Evolutionary conservation across 2,113 vertebrate species (phyloP).

Genomic region (Neopipo cinnamomea): DNA sequence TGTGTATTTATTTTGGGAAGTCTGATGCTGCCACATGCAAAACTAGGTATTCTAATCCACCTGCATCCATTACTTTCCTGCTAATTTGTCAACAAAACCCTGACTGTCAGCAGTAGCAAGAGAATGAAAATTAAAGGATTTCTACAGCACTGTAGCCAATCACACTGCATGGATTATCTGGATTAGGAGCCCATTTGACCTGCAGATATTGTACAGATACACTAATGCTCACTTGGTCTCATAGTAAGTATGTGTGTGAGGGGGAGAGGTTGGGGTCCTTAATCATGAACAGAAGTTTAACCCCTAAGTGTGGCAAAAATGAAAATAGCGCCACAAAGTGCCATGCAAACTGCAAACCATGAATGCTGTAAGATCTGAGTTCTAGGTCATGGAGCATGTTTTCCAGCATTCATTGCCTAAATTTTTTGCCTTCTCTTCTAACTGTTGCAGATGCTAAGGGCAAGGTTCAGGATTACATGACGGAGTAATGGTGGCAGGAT

Average conservation of each 20-base stretch:
- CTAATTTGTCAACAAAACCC: slow-evolving; percentile 42
- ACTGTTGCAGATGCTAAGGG: neutral
- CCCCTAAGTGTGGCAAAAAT: neutral
- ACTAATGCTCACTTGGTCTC: slow-evolving; percentile 19
- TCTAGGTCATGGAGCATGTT: fast-evolving
- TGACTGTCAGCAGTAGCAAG: slow-evolving; percentile 5
- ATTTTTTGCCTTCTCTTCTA: neutral
- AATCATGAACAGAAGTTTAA: slow-evolving; percentile 28
- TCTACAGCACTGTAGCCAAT: slow-evolving; percentile 40
- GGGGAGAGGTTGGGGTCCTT: neutral
- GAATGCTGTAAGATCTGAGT: neutral
- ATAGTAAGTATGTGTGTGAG: neutral
- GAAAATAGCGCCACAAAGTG: neutral
- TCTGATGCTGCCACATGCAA: neutral
- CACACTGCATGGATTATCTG: slow-evolving; percentile 50
- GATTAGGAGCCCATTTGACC: slow-evolving; percentile 57
- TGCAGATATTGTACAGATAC: slow-evolving; percentile 7
- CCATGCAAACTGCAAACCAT: neutral
- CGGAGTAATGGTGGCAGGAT: neutral
- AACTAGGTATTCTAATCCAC: slow-evolving; percentile 9
- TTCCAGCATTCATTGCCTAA: neutral
- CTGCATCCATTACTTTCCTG: neutral
- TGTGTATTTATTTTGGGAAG: neutral
- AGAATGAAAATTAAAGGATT: slow-evolving; percentile 53
- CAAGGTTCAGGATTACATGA: neutral